A percentile compares a stretch with the other conserved stretches of the same genome.
These are phyloP conservation scores for Troides oblongomaculatus DNA, from an alignment of 2,888 invertebrate genomes.

Conservation along the genomic window DNA sequence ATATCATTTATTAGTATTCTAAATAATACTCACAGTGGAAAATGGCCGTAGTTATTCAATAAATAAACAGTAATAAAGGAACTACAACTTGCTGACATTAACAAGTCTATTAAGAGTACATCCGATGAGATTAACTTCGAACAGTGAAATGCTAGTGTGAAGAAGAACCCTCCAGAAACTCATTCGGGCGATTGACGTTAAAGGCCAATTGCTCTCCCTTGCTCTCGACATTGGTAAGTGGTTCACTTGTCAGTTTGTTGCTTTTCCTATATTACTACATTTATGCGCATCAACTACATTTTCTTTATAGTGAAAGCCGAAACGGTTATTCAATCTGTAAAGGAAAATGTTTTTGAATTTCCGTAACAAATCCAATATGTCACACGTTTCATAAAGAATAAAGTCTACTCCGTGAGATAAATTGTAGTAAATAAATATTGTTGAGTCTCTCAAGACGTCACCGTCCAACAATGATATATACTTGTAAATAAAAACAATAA, in stretches of 20 bases:
- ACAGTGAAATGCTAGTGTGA: constrained; percentile 42
- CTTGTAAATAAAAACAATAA: not conserved
- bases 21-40: not conserved
- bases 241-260: constrained; percentile 34
- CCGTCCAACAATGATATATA: not conserved
- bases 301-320: constrained; percentile 22
- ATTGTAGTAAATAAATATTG: constrained; percentile 15
- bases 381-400: constrained; percentile 25
- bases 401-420: constrained; percentile 9
- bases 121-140: constrained; percentile 46
- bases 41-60: not conserved
- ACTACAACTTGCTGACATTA: not conserved
- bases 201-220: constrained; percentile 53
- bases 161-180: constrained; percentile 38
- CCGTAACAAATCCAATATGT: constrained; percentile 56
- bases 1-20: not conserved
- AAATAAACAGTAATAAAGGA: not conserved
- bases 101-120: constrained; percentile 25
- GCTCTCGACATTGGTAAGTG: constrained; percentile 50
- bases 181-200: constrained; percentile 45
- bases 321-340: constrained; percentile 28
- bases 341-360: constrained; percentile 38
- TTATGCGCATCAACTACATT: constrained; percentile 25
- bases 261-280: constrained; percentile 21
- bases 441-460: not conserved